Evolutionary conservation across 2,888 invertebrate genomes (phyloP).

Genomic region (Drosophila hamatofila): DNA sequence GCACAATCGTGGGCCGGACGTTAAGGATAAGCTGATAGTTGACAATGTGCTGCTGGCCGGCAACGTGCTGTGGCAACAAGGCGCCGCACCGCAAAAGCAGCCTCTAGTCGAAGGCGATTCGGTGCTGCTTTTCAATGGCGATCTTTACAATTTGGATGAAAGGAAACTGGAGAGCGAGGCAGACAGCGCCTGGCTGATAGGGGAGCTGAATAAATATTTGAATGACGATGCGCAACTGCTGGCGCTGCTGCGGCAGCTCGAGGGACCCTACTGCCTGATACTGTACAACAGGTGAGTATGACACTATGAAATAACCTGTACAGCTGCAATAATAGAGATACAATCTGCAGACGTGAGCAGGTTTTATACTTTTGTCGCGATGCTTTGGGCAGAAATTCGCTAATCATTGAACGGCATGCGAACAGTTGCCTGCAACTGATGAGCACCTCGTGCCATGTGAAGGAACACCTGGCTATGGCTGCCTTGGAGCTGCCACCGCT

Average conservation of each 20-base stretch:
- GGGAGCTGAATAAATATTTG: conserved; percentile 60
- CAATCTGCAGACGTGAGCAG: conserved; percentile 82
- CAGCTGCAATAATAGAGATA: neutral
- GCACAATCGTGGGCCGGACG: conserved; percentile 64
- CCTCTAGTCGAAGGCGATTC: conserved; percentile 89
- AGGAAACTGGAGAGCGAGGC: conserved; percentile 77
- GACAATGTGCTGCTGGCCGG: conserved; percentile 82
- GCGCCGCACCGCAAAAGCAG: conserved; percentile 88
- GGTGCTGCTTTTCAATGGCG: conserved; percentile 94
- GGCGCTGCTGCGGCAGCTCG: conserved; percentile 87
- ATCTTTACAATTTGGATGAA: conserved; percentile 88
- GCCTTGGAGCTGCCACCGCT: conserved; percentile 62
- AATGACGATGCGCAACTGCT: conserved; percentile 70
- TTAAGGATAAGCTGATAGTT: conserved; percentile 11
- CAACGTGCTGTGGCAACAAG: conserved; percentile 94
- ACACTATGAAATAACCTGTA: neutral
- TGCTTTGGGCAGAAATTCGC: conserved; percentile 93
- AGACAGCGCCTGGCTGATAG: conserved; percentile 60
- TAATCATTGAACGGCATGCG: conserved; percentile 87
- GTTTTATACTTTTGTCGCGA: conserved; percentile 94
- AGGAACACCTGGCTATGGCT: neutral
- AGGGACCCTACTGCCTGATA: conserved; percentile 94
- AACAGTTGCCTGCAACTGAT: conserved; percentile 49
- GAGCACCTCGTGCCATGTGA: conserved; percentile 62
- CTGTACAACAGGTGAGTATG: conserved; percentile 87